Evolutionary conservation across 2,888 invertebrate genomes (phyloP), one percentile per base, ranked within the genome.

Genomic region (Hedychridium roseum): DNA sequence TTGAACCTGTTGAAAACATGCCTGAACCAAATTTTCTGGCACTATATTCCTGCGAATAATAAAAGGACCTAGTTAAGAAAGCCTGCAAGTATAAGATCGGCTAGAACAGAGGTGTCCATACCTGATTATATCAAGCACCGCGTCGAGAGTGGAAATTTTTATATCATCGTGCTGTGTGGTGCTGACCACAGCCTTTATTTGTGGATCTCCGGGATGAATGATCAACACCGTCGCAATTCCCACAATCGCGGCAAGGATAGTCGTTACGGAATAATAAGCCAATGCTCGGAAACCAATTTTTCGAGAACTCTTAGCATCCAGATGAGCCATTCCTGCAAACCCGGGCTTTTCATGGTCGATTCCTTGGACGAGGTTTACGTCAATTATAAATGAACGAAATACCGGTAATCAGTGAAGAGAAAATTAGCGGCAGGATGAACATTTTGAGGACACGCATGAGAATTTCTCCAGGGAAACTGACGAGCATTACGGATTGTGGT

Each of bases 361-460:
- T n/a, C n/a, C n/a, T n/a, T n/a, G n/a, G n/a, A n/a, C n/a, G n/a
- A n/a, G n/a, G n/a, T n/a, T n/a, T n/a, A n/a, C n/a, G n/a, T n/a
- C n/a, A n/a, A n/a, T n/a, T n/a, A n/a, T n/a, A n/a, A n/a, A n/a
- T n/a, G n/a, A n/a, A n/a, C n/a, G n/a, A 54, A 43, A 56, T 64
- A 85, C 86, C 86, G 61, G 86, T 81, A 43, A 87, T 84, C 39
- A 88, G 80, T 41, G 86, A 86, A 21, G 86, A 86, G 32, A 87
- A 81, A 60, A 88, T 86, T 40, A 88, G 82, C 4, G 88, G 88
- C 16, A 88, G 79, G 57, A 88, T 87, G 64, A 88, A 82, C 86
- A 88, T 86, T 76, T 88, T 88, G 46, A 88, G 78, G 75, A 86
- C 81, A 50, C 86, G 78, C 86, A 88, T 86, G 43, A 88, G 81